Percentiles rank a stretch among this genome's conserved stretches.
These are phyloP conservation scores for Drosophila yooni DNA, from an alignment of 2,888 invertebrate genomes.

Conservation along the genomic window DNA sequence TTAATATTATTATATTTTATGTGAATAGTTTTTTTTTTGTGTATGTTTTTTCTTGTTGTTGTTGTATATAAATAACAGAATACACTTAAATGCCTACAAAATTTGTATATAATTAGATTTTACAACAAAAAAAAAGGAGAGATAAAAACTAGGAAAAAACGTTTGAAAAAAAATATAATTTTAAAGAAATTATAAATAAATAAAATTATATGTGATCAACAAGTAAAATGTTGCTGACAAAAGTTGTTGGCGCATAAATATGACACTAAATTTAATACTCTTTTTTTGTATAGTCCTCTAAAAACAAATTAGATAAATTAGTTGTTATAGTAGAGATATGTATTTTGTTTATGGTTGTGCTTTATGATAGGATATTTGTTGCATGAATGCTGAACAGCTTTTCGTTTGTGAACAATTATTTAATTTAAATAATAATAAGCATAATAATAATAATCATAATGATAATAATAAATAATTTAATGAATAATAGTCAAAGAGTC, in stretches of 20 bases:
- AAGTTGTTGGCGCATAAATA: constrained; percentile 68
- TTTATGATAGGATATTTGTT: constrained; percentile 55
- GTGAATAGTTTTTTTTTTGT: constrained; percentile 40
- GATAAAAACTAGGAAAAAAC: constrained; percentile 33
- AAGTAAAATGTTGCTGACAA: constrained; percentile 41
- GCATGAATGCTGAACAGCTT: constrained; percentile 25
- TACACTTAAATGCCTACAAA: constrained; percentile 64
- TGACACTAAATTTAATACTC: constrained; percentile 85
- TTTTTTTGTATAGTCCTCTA: constrained; percentile 54
- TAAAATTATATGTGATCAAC: constrained; percentile 37
- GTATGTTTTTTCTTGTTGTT: constrained; percentile 37
- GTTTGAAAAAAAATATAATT: constrained; percentile 25
- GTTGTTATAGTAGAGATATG: constrained; percentile 41
- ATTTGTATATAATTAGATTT: constrained; percentile 45
- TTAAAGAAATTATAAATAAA: constrained; percentile 43
- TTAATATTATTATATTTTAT: constrained; percentile 61
- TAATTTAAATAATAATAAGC: constrained; percentile 59
- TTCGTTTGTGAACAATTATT: constrained; percentile 65
- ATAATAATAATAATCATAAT: constrained; percentile 48
- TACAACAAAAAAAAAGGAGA: constrained; percentile 28
- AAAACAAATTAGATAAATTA: constrained; percentile 46
- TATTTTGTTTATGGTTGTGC: constrained; percentile 31
- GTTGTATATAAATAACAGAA: constrained; percentile 74
- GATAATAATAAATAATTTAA: constrained; percentile 67
- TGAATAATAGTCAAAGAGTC: constrained; percentile 41